Conservation (phyloP, 2,888 invertebrate genomes). For the Hipparchia sbordonii region DNA sequence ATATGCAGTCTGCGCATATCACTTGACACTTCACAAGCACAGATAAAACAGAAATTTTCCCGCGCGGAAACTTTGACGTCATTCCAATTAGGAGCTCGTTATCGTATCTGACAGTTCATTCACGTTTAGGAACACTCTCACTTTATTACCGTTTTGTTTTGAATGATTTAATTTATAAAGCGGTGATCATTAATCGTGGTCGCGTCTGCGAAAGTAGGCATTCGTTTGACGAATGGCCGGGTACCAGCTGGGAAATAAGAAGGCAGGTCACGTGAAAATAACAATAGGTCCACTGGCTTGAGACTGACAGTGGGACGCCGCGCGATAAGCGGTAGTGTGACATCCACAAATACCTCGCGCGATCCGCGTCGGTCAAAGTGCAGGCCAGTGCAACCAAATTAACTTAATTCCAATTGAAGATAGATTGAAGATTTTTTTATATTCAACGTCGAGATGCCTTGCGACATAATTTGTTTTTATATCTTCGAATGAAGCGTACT, state of each 20-base stretch:
- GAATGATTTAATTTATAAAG: slow-evolving; percentile 31
- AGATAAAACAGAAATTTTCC: slow-evolving; percentile 25
- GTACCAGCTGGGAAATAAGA: slow-evolving; percentile 54
- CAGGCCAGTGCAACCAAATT: slow-evolving; percentile 32
- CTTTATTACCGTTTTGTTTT: slow-evolving; percentile 42
- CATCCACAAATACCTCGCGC: slow-evolving; percentile 34
- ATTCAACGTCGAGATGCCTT: no score
- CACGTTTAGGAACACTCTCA: slow-evolving; percentile 41
- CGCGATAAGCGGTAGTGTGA: slow-evolving; percentile 35
- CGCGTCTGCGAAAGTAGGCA: slow-evolving; percentile 66
- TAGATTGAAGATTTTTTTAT: no score
- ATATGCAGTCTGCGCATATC: slow-evolving; percentile 54
- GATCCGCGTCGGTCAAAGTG: slow-evolving; percentile 36
- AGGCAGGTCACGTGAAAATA: slow-evolving; percentile 52
- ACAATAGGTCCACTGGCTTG: slow-evolving; percentile 50
- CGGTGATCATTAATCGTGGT: slow-evolving; percentile 27
- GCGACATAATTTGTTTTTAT: no score
- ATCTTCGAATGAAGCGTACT: no score
- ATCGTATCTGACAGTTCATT: slow-evolving; percentile 30
- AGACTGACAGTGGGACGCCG: slow-evolving; percentile 39
- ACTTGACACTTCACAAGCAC: slow-evolving; percentile 36
- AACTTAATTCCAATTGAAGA: neutral
- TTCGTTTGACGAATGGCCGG: slow-evolving; percentile 55
- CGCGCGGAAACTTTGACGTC: slow-evolving; percentile 31
- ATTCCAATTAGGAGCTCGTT: slow-evolving; percentile 23